Base-by-base conservation (phyloP, 2,888 invertebrate genomes). In the Chymomyza procnemis region DNA sequence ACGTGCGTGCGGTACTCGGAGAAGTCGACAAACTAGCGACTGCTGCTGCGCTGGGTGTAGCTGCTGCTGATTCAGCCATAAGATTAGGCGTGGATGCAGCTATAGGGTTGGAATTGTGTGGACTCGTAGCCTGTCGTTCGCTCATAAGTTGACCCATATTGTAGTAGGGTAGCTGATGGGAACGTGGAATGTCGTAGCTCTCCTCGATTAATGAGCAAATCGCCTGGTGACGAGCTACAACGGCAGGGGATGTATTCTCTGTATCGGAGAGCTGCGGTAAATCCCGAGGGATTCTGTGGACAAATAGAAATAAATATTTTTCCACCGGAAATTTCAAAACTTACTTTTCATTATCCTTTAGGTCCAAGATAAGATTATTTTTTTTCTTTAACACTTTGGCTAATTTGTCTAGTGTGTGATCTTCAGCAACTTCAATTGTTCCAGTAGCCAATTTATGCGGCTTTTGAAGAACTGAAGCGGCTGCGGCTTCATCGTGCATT, bases 141-240 rank as follows among this genome's bases (percentile, higher is more conserved):
- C 89, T 84, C 62, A 90, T 78, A 65, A 89, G 67, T 71, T 89
- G 85, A 18, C 83, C 84, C 75, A 90, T 84, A 74, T 91, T 91
- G 64, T 89, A 89, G 69, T 91, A 91, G 64, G 91, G 91, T 67
- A 90, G 88, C 85, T 93, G 93, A 88, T 94, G 94, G 30, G 94
- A 94, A 73, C 95, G 92, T 18, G 95, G 95, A 90, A 95, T 94
- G 88, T 95, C 95, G 80, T 95, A 95, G 85, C 93, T 94, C 84
- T 94, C 94, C 64, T 91, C 91, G 63, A 91, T 90, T 52, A 79
- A 76, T 62, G 90, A 88, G 62, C 88, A 90, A 71, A 79, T 78
- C 4, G 88, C 88, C 75, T 91, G 89, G 47, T 88, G 89, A 14
- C 85, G 79, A 4, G 91, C 91, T 50, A 90, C 91, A 75, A 91